These are phyloP conservation scores for Chromis chromis DNA, from an alignment of 2,797 vertebrate genomes.

Conservation along the genomic window DNA sequence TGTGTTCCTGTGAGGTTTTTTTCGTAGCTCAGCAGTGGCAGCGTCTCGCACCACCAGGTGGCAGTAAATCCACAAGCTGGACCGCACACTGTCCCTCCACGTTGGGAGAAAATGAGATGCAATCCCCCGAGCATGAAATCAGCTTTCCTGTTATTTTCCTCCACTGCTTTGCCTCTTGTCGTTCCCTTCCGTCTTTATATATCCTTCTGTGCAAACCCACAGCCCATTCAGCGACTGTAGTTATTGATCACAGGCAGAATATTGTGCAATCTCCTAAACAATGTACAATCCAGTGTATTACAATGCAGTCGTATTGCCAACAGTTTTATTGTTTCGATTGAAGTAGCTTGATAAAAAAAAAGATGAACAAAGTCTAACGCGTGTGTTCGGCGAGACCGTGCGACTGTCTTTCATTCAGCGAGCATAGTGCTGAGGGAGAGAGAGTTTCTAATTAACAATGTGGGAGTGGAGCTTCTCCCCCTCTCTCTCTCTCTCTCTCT, in stretches of 20 bases:
- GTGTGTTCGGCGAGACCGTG: slow-evolving; percentile 44
- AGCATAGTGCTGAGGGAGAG: slow-evolving; percentile 46
- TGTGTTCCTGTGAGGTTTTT: slow-evolving; percentile 5
- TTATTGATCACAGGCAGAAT: slow-evolving; percentile 65
- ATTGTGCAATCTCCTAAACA: slow-evolving; percentile 45
- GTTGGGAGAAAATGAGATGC: slow-evolving; percentile 75
- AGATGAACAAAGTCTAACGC: slow-evolving; percentile 14
- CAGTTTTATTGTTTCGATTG: slow-evolving; percentile 40
- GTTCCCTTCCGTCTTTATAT: slow-evolving; percentile 42
- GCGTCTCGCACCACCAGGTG: slow-evolving; percentile 63
- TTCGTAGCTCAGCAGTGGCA: not conserved
- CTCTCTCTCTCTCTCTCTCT: slow-evolving; percentile 6
- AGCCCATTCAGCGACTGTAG: slow-evolving; percentile 42
- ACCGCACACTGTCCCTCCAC: slow-evolving; percentile 11
- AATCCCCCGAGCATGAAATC: slow-evolving; percentile 82
- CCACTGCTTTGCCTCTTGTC: slow-evolving; percentile 55
- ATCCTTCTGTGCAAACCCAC: slow-evolving; percentile 23
- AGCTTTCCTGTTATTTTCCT: slow-evolving; percentile 79
- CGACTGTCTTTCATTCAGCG: slow-evolving; percentile 54
- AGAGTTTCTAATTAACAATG: slow-evolving; percentile 81
- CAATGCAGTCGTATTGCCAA: slow-evolving; percentile 33
- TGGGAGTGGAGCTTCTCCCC: slow-evolving; percentile 66
- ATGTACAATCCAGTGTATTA: slow-evolving; percentile 50
- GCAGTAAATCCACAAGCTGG: slow-evolving; percentile 66
- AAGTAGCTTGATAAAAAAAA: slow-evolving; percentile 47